These are phyloP conservation scores for Thalassophryne amazonica DNA, from an alignment of 2,797 vertebrate species.

Conservation along the genomic window DNA sequence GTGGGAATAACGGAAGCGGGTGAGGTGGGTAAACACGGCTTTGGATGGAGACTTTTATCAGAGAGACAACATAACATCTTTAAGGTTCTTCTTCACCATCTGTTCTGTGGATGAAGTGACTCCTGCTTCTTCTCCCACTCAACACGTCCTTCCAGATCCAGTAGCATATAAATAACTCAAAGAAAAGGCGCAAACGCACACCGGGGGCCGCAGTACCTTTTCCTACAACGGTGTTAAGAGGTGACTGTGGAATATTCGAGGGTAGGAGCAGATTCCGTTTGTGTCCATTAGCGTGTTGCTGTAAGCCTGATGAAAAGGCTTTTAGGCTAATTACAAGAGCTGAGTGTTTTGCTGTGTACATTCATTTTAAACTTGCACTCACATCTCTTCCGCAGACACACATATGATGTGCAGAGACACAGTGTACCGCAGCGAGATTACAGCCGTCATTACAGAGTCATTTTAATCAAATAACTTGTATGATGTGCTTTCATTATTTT, in stretches of 20 bases:
- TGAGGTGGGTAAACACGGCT: constrained; percentile 40
- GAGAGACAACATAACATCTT: constrained; percentile 20
- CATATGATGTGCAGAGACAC: constrained; percentile 10
- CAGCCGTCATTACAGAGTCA: constrained; percentile 1
- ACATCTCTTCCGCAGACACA: neutral
- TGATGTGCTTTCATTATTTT: too few relatives aligned
- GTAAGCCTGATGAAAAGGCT: constrained; percentile 59
- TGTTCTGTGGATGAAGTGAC: constrained; percentile 13
- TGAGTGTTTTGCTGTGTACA: constrained; percentile 27
- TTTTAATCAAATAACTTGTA: constrained; percentile 30
- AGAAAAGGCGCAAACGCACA: constrained; percentile 41
- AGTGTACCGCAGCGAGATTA: neutral
- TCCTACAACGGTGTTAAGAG: constrained; percentile 36
- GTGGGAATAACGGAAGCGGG: constrained; percentile 43
- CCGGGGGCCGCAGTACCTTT: constrained; percentile 25
- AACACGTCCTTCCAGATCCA: constrained; percentile 44
- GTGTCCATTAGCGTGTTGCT: constrained; percentile 32
- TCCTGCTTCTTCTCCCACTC: constrained; percentile 13
- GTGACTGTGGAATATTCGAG: constrained; percentile 38
- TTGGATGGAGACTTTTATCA: constrained; percentile 32
- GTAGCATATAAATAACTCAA: constrained; percentile 68
- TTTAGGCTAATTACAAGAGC: constrained; percentile 69
- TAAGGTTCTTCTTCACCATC: constrained; percentile 35
- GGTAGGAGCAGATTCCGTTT: constrained; percentile 9
- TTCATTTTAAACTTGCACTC: constrained; percentile 44